Evolutionary conservation across 2,113 vertebrate genomes (phyloP).

Genomic region (Apistogramma diplotaenia): DNA sequence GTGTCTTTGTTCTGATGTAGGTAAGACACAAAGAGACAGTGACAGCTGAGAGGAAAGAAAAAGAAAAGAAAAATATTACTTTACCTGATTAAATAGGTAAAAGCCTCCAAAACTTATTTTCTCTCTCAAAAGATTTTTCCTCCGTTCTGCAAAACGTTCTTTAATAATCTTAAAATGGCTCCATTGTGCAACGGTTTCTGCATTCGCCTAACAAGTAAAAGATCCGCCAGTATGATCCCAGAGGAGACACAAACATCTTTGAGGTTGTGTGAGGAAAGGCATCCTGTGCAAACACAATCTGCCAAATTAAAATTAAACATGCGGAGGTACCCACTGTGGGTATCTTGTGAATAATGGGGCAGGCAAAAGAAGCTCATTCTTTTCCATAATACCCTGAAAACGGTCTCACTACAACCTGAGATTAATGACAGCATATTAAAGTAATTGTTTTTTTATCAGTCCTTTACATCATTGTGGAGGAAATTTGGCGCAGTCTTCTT

Average conservation of each 20-base stretch:
- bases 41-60: background rate
- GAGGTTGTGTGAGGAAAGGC: background rate
- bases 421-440: background rate
- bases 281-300: background rate
- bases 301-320: background rate
- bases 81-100: no score
- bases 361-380: background rate
- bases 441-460: background rate
- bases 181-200: background rate
- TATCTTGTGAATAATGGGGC: background rate
- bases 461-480: background rate
- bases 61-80: background rate
- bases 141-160: background rate
- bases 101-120: no score
- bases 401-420: background rate
- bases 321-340: background rate
- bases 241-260: background rate
- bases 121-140: background rate
- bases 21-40: background rate
- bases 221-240: background rate
- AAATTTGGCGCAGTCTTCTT: background rate
- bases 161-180: background rate
- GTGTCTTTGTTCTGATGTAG: conserved; percentile 1
- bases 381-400: background rate
- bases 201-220: no score